A percentile compares a stretch with the other conserved stretches of the same genome.
phyloP scores from a whole-genome alignment of 2,113 vertebrate genomes.

The Ploceus nigricollis region DNA sequence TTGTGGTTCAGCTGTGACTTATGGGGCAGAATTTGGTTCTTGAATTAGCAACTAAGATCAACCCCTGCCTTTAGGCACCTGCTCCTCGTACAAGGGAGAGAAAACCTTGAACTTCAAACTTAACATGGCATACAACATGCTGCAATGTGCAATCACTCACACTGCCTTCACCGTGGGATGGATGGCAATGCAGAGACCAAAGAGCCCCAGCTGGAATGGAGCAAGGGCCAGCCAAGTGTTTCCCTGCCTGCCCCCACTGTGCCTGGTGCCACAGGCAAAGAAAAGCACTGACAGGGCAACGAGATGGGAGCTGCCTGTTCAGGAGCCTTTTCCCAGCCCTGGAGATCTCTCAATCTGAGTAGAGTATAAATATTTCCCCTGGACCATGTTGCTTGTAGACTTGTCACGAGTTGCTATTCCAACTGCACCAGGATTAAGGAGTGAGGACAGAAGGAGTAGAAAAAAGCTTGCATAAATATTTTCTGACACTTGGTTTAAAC shows the following conservation, averaged over 20 bases:
- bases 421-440: neutral
- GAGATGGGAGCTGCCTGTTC: neutral
- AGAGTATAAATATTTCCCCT: constrained; percentile 26
- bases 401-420: neutral
- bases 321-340: neutral
- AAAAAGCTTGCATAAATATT: constrained; percentile 19
- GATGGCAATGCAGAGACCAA: neutral
- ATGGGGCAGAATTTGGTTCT: neutral
- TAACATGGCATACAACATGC: too few relatives aligned
- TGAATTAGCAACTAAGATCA: neutral
- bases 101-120: neutral
- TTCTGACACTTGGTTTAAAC: constrained; percentile 11
- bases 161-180: neutral
- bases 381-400: neutral
- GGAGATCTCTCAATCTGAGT: neutral
- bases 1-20: neutral
- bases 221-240: neutral
- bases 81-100: neutral
- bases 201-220: neutral
- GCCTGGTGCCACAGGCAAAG: neutral
- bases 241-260: neutral
- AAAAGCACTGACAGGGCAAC: neutral
- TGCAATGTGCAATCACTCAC: neutral
- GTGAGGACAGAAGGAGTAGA: neutral
- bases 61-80: neutral